A percentile compares a stretch with the other conserved stretches of the same genome.
These are phyloP conservation scores for Chloropsis hardwickii DNA, from an alignment of 2,113 vertebrate genomes.

Conservation along the genomic window DNA sequence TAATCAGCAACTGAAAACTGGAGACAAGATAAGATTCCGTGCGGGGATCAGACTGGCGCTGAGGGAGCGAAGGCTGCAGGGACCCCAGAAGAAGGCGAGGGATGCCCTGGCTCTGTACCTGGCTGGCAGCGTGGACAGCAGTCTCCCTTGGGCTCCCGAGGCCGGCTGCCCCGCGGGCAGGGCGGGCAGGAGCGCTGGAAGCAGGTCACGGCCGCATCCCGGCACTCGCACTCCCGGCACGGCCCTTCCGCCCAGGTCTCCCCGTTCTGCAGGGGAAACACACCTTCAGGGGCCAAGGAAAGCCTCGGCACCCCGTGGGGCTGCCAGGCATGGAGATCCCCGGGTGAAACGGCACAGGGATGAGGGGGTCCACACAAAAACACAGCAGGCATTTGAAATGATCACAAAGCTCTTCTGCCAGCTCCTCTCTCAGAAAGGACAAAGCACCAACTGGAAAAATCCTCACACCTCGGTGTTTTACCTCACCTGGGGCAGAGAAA, in stretches of 20 bases:
- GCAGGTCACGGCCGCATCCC: conserved; percentile 74
- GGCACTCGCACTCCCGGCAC: conserved; percentile 84
- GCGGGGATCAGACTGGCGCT: neutral
- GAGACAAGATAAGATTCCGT: neutral
- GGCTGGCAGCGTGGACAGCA: conserved; percentile 85
- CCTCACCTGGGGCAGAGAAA: conserved; percentile 42
- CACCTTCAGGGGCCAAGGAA: neutral
- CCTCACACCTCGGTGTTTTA: conserved; percentile 62
- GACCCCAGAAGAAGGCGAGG: accelerated
- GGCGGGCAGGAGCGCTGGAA: conserved; percentile 82
- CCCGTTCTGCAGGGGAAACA: conserved; percentile 63
- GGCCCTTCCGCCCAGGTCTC: conserved; percentile 77
- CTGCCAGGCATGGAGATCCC: accelerated
- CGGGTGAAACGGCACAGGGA: too few species aligned
- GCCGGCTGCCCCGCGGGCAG: conserved; percentile 77
- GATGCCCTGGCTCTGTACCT: conserved; percentile 57
- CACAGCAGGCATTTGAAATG: neutral
- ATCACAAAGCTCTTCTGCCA: neutral
- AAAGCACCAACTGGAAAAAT: neutral
- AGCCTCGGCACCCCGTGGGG: accelerated
- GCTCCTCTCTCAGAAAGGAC: neutral
- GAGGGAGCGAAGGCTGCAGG: accelerated
- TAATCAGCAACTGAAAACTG: accelerated
- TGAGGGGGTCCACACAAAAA: neutral
- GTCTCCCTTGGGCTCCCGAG: conserved; percentile 46